Conservation (phyloP, 2,113 vertebrate genomes). For the Cepphus grylle region DNA sequence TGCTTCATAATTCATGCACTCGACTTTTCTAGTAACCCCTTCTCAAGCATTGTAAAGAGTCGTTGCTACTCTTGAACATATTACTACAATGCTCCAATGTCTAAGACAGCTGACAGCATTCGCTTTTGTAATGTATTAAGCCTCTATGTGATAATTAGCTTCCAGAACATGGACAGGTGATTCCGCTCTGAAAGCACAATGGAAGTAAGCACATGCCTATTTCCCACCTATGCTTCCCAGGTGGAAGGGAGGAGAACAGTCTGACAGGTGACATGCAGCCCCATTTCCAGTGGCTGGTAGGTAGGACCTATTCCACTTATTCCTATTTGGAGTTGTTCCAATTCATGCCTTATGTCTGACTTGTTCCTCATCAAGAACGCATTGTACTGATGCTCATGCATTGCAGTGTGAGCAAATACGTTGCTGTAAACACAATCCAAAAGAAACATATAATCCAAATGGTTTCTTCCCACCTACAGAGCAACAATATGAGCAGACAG, state of each 20-base stretch:
- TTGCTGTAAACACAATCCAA: background rate
- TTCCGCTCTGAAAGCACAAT: background rate
- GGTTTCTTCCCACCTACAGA: background rate
- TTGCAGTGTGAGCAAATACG: background rate
- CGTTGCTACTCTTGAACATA: background rate
- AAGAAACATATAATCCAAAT: background rate
- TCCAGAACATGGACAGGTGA: background rate
- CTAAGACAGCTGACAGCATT: background rate
- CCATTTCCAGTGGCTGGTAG: background rate
- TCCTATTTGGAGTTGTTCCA: background rate
- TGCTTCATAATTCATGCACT: background rate
- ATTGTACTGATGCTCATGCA: accelerated
- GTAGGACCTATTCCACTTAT: background rate
- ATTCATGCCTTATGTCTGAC: background rate
- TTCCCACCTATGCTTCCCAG: background rate
- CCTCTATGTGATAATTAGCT: background rate
- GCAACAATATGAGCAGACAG: background rate
- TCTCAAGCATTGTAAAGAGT: background rate
- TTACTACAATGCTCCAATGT: accelerated
- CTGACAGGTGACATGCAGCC: background rate
- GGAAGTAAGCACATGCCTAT: background rate
- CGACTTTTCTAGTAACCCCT: background rate
- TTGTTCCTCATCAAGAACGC: background rate
- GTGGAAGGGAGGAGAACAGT: background rate
- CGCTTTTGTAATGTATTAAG: background rate